These are phyloP conservation scores for Entomobrya multifasciata DNA, from an alignment of 2,888 invertebrate species.

Conservation along the genomic window DNA sequence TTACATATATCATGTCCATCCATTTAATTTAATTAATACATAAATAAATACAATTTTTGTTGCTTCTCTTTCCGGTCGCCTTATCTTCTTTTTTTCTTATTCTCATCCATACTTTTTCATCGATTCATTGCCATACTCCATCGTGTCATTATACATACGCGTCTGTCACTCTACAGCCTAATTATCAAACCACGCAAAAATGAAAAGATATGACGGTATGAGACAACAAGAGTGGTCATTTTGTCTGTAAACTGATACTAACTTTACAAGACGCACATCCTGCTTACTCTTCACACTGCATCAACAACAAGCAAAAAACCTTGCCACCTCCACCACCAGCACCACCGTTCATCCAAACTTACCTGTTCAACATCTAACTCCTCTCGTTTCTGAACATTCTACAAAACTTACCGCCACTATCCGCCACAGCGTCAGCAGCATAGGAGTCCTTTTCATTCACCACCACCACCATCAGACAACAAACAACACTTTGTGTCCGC, in stretches of 20 bases:
- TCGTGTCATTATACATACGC: conserved; percentile 7
- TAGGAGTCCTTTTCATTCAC: not conserved
- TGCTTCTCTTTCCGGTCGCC: conserved; percentile 51
- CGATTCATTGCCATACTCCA: too few relatives aligned
- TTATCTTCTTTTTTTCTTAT: not conserved
- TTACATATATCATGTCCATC: conserved; percentile 36
- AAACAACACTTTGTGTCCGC: conserved; percentile 58
- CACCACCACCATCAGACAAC: conserved; percentile 40
- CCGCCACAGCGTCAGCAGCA: not conserved
- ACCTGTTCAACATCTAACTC: not conserved
- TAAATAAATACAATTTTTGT: conserved; percentile 46
- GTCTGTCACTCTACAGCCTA: not conserved
- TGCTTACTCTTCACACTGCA: conserved; percentile 29
- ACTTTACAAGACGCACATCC: conserved; percentile 60
- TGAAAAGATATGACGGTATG: not conserved
- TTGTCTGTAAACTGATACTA: conserved; percentile 44
- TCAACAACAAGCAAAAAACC: not conserved
- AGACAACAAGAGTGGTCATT: conserved; percentile 52
- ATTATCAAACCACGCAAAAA: conserved; percentile 5
- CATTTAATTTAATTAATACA: conserved; percentile 58
- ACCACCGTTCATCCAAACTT: not conserved
- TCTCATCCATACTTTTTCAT: too few relatives aligned
- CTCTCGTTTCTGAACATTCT: not conserved
- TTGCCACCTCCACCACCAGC: conserved; percentile 9
- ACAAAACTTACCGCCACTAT: not conserved